Evolutionary conservation across 2,888 invertebrate genomes (phyloP), one percentile per base, ranked within the genome.

Genomic region (Schrankia costaestrigalis): DNA sequence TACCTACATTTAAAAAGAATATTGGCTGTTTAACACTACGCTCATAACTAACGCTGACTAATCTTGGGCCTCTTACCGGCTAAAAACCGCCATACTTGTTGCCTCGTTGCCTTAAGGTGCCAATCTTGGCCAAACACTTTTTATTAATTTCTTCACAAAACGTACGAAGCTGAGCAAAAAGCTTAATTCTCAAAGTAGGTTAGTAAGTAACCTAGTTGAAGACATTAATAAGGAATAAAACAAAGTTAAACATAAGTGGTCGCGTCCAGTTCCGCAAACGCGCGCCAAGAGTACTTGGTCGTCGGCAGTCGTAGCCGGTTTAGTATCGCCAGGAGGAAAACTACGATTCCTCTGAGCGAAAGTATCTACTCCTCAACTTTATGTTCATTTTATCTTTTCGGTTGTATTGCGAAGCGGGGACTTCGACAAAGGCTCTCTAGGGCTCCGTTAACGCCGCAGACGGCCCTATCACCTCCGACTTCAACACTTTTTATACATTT

Each of bases 361-460:
- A 76, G 75, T 83, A 85, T 85, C 82, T 78, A 69, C 78, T 82
- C 71, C 81, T 85, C 79, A 85, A 86, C 78, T 85, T 86, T 86
- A 86, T 82, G 85, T 86, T 83, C 84, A 80, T 86, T 86, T 87
- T 86, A 87, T 87, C 83, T 86, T 85, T 86, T 80, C 77, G 81
- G 74, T 77, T 76, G 81, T 84, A 85, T 81, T 83, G 82, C 81
- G 80, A 78, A 64, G 63, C 75, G 71, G 85, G 79, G 82, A 80
- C 75, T 72, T 68, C 65, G 73, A 56, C 77, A 80, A 86, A 78
- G 76, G 80, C 81, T 72, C 86, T 87, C 86, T 52, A 72, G 85
- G 84, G 86, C 71, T 81, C 67, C 84, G 83, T 86, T 86, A 84
- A 80, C 78, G 72, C 72, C 69, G 72, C 71, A 74, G 72, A 74